Base-by-base conservation (phyloP, 2,113 vertebrate genomes). In the Tyrannus savana region DNA sequence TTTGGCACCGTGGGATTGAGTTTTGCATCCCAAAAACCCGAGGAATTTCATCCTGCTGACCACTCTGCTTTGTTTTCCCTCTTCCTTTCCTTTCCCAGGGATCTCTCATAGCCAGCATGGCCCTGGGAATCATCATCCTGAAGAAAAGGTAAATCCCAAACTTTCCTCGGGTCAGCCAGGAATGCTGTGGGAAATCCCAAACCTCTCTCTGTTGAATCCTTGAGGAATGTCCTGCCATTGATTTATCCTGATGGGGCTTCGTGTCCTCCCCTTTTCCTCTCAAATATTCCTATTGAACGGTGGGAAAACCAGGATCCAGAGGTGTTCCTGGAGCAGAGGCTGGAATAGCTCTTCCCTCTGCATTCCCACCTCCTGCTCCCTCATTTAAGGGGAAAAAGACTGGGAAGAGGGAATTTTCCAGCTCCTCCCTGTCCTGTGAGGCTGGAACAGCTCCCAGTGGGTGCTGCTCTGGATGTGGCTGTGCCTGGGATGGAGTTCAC, bases 61-160 rank as follows among this genome's bases (percentile, higher is more conserved):
- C 31, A 37, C 78, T 60, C 9, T 60, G 1, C 5, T 67, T 64
- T 55, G 24, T 27, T 68, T 30, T 91, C 69, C 12, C 33, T 41
- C 39, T 41, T 11, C 81, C 42, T 44, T 95, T 47, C 35, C 84
- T 96, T 85, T 91, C 85, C 8, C 97, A 99, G 99, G 99, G 99
- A 17, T 99, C 99, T 39, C 97, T 99, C 56, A 99, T 99, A 87
- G 99, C 99, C 41, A 99, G 98, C 97, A 99, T 99, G 99, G 98
- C 99, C 64, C 95, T 99, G 21, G 99, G 99, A 24, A 98, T 99
- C 92, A 97, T 99, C 90, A 99, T 99, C 94, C 94, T 99, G 94
- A 99, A 99, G 95, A 99, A 99, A 98, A 99, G 99, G 99, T 99
- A 97, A 95, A 78, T 35, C 23, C 3, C 50, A 41, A 18, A 5